Percentiles rank a stretch among this genome's conserved stretches.
phyloP scores from a whole-genome alignment of 2,888 invertebrate species.

The Homarus gammarus region DNA sequence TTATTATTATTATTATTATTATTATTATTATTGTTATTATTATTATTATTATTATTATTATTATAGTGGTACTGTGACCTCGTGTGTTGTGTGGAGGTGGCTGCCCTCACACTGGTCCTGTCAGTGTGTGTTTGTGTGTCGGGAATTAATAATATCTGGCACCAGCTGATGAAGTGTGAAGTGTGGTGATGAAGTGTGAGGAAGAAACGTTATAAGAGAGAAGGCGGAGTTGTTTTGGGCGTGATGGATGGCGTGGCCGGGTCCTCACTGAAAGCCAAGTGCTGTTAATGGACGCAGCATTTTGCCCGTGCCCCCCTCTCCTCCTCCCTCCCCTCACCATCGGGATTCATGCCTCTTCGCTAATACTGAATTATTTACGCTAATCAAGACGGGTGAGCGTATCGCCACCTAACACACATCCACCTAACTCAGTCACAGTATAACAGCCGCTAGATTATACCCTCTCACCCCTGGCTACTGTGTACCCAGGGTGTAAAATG shows the following conservation, averaged over 20 bases:
- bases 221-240: neutral
- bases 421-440: too few relatives aligned
- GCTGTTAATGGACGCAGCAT: neutral
- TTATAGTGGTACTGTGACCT: too few relatives aligned
- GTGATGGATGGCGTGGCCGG: constrained; percentile 8
- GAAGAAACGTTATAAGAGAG: neutral
- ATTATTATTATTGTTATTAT: too few relatives aligned
- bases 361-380: neutral
- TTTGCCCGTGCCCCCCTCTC: too few relatives aligned
- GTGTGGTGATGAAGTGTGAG: neutral
- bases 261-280: neutral
- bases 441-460: too few relatives aligned
- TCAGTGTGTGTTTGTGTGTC: neutral
- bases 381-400: neutral
- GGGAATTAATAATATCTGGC: neutral
- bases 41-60: too few relatives aligned
- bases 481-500: too few relatives aligned
- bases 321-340: neutral
- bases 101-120: too few relatives aligned
- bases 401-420: neutral
- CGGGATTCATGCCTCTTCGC: neutral
- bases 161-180: neutral
- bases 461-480: too few relatives aligned
- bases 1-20: too few relatives aligned
- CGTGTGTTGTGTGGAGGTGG: too few relatives aligned